phyloP scores from a whole-genome alignment of 2,888 invertebrate species.

The Galerucella nymphaeae region DNA sequence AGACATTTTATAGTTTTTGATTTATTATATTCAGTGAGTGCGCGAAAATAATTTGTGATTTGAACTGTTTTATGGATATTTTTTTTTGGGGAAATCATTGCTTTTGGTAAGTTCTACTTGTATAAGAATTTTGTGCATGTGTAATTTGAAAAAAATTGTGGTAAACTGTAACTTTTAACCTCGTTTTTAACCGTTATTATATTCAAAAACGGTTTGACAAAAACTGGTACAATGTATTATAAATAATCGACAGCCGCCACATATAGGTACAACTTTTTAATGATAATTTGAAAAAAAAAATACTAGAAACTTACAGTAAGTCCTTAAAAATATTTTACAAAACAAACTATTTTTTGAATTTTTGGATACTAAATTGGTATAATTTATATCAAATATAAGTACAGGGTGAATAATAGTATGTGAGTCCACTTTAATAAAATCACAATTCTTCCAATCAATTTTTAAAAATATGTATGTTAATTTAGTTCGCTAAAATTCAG shows the following conservation, averaged over 20 bases:
- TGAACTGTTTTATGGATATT: conserved; percentile 6
- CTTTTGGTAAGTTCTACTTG: conserved; percentile 14
- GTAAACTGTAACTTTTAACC: background rate
- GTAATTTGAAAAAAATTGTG: background rate
- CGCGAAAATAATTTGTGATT: conserved; percentile 12
- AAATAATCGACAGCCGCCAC: background rate
- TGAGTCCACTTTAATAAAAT: too few relatives aligned
- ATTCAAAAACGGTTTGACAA: conserved; percentile 1
- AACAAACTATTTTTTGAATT: too few relatives aligned
- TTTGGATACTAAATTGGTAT: too few relatives aligned
- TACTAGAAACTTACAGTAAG: too few relatives aligned
- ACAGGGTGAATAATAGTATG: too few relatives aligned
- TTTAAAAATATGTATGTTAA: too few relatives aligned
- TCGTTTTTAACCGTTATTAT: background rate
- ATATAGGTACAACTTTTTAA: conserved; percentile 4
- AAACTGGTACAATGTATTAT: conserved; percentile 2
- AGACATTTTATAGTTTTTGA: conserved; percentile 17
- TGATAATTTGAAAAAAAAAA: too few relatives aligned
- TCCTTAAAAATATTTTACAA: too few relatives aligned
- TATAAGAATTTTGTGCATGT: background rate
- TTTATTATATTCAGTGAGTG: conserved; percentile 19
- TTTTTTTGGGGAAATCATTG: background rate
- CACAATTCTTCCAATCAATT: too few relatives aligned
- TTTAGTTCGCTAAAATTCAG: too few relatives aligned
- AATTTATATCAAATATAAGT: too few relatives aligned